Base-by-base conservation (phyloP, 1,140 invertebrate species). In the Copidosoma floridanum region DNA sequence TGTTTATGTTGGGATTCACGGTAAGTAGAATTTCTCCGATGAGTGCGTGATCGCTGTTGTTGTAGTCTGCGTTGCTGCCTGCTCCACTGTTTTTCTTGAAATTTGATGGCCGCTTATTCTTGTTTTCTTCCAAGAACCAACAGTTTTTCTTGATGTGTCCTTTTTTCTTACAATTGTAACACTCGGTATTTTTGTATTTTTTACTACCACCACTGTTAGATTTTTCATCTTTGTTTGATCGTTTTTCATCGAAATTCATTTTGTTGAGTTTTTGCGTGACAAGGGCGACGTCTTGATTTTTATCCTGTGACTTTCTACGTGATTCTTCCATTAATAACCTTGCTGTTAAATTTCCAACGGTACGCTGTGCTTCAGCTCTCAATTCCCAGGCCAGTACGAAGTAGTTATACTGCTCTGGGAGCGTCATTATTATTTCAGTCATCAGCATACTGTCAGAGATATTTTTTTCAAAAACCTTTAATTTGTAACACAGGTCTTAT, bases 331-430 rank as follows among this genome's bases (percentile, higher is more conserved):
- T 61, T 11, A 68, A 38, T 23, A 76, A 52, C 24, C 72, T 61
- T 1, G 69, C 60, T 1, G 48, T 68, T 6, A 77, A 50, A 26
- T 77, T 68, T 14, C 65, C 51, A 3, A 50, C 20, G n/a, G 26
- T 35, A 18, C 29, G 26, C 21, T 32, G 5, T 32, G 12, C 21
- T 35, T 26, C 16, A 3, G 67, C 46, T 4, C 67, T 77, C 37
- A 66, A 71, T 37, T 76, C 71, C 74, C 74, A 77, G 0, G 72
- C 76, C 14, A 67, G 71, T 1, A 65, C 43, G 52, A 77, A 77
- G 57, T 75, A 67, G 27, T 65, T 60, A 43, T 66, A 69, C 2
- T 57, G 14, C 16, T 58, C 40, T 27, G 71, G 70, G n/a, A 74
- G 40, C 3, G 67, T 59, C 58, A 66, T 63, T 24, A 73, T 41